phyloP scores from a whole-genome alignment of 1,140 invertebrate genomes.

The Leptonema lineaticorne region DNA sequence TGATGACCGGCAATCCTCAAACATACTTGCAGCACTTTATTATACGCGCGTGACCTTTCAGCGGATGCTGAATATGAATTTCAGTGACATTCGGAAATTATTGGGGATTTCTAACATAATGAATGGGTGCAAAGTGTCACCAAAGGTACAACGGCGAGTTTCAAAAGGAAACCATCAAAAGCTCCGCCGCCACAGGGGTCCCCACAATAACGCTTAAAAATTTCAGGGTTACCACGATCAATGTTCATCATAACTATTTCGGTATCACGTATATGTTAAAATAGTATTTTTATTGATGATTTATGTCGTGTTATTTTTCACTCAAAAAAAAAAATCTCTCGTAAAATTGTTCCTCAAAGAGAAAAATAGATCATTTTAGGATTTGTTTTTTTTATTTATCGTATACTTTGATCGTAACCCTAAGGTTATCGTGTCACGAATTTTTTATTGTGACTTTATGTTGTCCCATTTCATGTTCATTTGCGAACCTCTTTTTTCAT shows the following conservation, averaged over 20 bases:
- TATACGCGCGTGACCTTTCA: not conserved
- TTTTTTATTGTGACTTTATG: slow-evolving; percentile 37
- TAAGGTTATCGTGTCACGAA: slow-evolving; percentile 7
- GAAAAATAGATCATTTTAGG: not conserved
- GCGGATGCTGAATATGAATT: slow-evolving; percentile 11
- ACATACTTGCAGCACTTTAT: too few species aligned
- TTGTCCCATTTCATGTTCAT: slow-evolving; percentile 35
- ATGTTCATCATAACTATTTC: too few species aligned
- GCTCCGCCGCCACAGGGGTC: slow-evolving; percentile 50
- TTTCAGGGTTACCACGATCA: not conserved
- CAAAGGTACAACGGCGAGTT: slow-evolving; percentile 43
- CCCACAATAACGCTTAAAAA: slow-evolving; percentile 23
- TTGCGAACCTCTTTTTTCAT: slow-evolving; percentile 32
- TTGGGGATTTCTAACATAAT: slow-evolving; percentile 47
- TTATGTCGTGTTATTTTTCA: too few species aligned
- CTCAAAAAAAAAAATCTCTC: not conserved
- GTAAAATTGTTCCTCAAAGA: too few species aligned
- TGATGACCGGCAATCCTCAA: not conserved
- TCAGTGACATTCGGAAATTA: not conserved
- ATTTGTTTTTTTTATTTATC: too few species aligned
- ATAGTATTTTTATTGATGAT: too few species aligned
- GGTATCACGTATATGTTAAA: too few species aligned
- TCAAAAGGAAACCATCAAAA: slow-evolving; percentile 55
- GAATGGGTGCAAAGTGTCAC: slow-evolving; percentile 58
- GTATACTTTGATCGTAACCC: not conserved